These are phyloP conservation scores for Aselliscus stoliczkanus DNA, from an alignment of 2,797 vertebrate species.

Conservation along the genomic window DNA sequence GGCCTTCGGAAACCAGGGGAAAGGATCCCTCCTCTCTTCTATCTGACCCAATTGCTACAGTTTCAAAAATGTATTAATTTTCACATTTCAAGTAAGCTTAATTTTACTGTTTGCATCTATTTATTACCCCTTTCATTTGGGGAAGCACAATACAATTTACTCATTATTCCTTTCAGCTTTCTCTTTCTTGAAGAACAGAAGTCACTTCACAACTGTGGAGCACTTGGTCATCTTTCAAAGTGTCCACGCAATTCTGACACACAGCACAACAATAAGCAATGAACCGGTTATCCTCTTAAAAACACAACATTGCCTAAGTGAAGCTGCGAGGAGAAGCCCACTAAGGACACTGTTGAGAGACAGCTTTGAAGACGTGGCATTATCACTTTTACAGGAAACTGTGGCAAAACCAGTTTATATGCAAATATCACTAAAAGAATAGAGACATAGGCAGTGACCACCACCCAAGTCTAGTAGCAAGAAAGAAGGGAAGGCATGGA, in stretches of 20 bases:
- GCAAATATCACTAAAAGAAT: not conserved
- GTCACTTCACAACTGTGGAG: not conserved
- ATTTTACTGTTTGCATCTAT: not conserved
- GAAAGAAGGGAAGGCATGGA: not conserved
- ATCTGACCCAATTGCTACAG: not conserved
- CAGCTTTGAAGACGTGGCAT: not conserved
- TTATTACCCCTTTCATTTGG: not conserved
- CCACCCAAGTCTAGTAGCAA: not conserved
- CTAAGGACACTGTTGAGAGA: not conserved
- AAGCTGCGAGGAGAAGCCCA: not conserved
- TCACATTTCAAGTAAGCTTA: not conserved
- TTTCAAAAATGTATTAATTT: not conserved
- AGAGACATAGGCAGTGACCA: not conserved
- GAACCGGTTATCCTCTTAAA: not conserved
- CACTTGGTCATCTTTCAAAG: not conserved
- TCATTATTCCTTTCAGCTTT: not conserved
- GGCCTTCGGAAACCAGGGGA: not conserved
- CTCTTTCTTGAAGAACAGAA: not conserved
- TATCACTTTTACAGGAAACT: not conserved
- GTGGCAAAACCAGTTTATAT: not conserved
- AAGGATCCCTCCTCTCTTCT: not conserved
- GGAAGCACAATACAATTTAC: not conserved
- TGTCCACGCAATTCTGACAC: not conserved
- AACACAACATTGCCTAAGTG: not conserved
- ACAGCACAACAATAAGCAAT: not conserved